Percentiles rank a stretch among this genome's conserved stretches.
phyloP scores from a whole-genome alignment of 2,888 invertebrate genomes.

The Agapostemon virescens region DNA sequence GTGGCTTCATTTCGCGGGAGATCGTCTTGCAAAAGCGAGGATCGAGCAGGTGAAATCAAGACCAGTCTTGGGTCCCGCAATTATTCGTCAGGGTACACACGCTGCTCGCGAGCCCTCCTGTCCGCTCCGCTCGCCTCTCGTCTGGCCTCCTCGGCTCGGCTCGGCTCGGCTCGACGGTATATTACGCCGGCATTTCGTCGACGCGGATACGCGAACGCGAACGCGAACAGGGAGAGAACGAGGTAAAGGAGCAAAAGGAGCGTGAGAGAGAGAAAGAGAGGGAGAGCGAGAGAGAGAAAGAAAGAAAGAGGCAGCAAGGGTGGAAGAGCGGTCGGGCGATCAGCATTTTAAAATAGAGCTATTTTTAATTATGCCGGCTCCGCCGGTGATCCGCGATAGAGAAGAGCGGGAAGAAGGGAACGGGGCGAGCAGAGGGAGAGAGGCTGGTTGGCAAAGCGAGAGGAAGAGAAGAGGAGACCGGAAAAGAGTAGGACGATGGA shows the following conservation, averaged over 20 bases:
- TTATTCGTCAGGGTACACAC: slow-evolving; percentile 39
- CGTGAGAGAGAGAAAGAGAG: not conserved
- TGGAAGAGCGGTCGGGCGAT: slow-evolving; percentile 54
- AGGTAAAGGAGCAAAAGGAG: not conserved
- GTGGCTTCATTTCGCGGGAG: slow-evolving; percentile 25
- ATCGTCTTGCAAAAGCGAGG: slow-evolving; percentile 24
- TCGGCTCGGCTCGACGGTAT: slow-evolving; percentile 16
- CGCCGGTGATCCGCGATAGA: slow-evolving; percentile 64
- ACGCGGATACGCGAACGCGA: slow-evolving; percentile 9
- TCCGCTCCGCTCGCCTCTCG: not conserved
- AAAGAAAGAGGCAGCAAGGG: not conserved
- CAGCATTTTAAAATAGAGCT: slow-evolving; percentile 77
- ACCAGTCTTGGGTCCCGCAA: slow-evolving; percentile 28
- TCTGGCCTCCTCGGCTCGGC: not conserved
- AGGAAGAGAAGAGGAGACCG: slow-evolving; percentile 34
- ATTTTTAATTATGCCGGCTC: slow-evolving; percentile 79
- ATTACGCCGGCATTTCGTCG: slow-evolving; percentile 39
- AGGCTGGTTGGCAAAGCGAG: not conserved
- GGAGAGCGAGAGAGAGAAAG: not conserved
- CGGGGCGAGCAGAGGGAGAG: not conserved
- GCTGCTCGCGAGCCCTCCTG: slow-evolving; percentile 6
- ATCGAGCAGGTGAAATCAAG: slow-evolving; percentile 12
- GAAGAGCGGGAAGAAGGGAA: slow-evolving; percentile 6
- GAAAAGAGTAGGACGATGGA: slow-evolving; percentile 59
- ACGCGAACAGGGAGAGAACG: slow-evolving; percentile 1